A percentile compares a stretch with the other conserved stretches of the same genome.
phyloP scores from a whole-genome alignment of 1,140 invertebrate genomes.

The Euglossa dilemma region DNA sequence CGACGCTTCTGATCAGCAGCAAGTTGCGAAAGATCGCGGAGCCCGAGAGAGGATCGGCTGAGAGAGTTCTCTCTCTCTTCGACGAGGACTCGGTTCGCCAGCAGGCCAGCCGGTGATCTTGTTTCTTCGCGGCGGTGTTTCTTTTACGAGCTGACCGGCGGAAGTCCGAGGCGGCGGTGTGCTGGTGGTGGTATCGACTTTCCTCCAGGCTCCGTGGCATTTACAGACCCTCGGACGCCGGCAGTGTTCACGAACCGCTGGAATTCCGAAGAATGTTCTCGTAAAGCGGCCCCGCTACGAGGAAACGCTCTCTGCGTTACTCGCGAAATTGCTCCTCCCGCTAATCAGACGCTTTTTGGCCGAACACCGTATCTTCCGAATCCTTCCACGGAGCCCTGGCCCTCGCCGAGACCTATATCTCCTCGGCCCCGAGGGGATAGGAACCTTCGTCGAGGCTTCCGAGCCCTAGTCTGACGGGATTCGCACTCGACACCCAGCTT shows the following conservation, averaged over 20 bases:
- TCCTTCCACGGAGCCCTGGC: background rate
- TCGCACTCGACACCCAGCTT: too few species aligned
- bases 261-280: slow-evolving; percentile 43
- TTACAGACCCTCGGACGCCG: slow-evolving; percentile 28
- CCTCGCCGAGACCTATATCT: background rate
- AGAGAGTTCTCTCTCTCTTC: background rate
- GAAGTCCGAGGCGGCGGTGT: slow-evolving; percentile 22
- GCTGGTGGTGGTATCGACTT: slow-evolving; percentile 41
- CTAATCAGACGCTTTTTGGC: slow-evolving; percentile 35
- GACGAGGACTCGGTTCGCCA: background rate
- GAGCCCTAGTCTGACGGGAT: too few species aligned
- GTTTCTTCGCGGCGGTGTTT: slow-evolving; percentile 37
- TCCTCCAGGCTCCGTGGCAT: slow-evolving; percentile 33
- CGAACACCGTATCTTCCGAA: background rate
- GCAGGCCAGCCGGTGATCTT: slow-evolving; percentile 9
- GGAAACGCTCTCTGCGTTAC: slow-evolving; percentile 39
- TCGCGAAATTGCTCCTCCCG: slow-evolving; percentile 28
- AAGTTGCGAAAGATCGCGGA: too few species aligned
- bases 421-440: background rate
- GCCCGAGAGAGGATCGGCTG: background rate
- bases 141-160: slow-evolving; percentile 45
- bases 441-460: background rate
- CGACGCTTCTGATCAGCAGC: too few species aligned
- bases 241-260: slow-evolving; percentile 27
- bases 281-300: slow-evolving; percentile 44